These are phyloP conservation scores for Tenodera sinensis DNA, from an alignment of 2,888 invertebrate species.

Conservation along the genomic window DNA sequence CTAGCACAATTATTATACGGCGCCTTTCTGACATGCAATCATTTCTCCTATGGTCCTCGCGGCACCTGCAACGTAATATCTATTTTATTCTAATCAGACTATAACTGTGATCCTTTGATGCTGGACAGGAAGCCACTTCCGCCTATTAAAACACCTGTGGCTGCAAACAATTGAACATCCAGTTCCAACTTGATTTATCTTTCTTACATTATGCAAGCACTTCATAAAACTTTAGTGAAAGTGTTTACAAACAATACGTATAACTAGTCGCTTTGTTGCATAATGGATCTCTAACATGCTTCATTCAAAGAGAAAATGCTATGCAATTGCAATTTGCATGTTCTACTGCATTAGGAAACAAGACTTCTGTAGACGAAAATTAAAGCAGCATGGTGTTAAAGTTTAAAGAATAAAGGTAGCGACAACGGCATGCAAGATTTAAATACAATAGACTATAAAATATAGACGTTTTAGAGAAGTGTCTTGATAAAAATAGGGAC, in stretches of 20 bases:
- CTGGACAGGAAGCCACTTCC: background rate
- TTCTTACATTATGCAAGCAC: background rate
- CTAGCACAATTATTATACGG: too few relatives aligned
- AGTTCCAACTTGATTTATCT: background rate
- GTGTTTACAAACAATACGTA: background rate
- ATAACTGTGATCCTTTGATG: background rate
- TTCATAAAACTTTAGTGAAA: background rate
- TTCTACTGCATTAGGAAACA: background rate
- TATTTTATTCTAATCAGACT: too few relatives aligned
- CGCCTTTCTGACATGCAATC: too few relatives aligned
- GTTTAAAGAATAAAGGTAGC: too few relatives aligned
- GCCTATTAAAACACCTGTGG: background rate
- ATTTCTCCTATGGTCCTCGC: too few relatives aligned
- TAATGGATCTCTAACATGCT: background rate
- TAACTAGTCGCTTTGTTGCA: background rate
- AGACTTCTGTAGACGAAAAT: too few relatives aligned
- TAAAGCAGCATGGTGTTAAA: too few relatives aligned
- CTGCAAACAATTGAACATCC: background rate
- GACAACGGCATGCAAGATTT: too few relatives aligned
- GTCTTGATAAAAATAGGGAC: too few relatives aligned
- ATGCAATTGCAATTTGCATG: background rate
- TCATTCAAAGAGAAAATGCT: background rate
- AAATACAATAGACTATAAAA: too few relatives aligned
- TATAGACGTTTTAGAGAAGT: too few relatives aligned
- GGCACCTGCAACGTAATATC: too few relatives aligned